Evolutionary conservation across 2,797 vertebrate species (phyloP), one percentile per base, ranked within the genome.

Genomic region (Discoglossus pictus): DNA sequence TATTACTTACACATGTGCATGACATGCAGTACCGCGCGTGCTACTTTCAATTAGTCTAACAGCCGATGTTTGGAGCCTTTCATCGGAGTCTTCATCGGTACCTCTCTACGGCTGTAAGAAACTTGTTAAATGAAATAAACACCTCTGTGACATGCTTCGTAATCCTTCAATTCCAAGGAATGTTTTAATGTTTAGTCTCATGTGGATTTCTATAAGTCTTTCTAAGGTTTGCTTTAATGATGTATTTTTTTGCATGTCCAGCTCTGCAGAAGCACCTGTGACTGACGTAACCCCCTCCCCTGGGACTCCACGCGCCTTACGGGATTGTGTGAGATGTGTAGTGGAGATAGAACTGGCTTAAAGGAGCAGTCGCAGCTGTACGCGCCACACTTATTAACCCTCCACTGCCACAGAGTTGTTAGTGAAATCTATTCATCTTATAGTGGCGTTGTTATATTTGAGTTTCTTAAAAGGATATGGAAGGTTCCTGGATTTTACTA

Each of bases 181-280:
- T 63, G 67, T 63, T 61, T 61, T 63, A 70, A 61, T 63, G 67
- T 70, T 70, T 63, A 70, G 59, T 70, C 67, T 70, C 60, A 40
- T 56, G 67, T 55, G 59, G 51, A 47, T 62, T 62, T 63, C 62
- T 38, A 4, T 63, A 56, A 42, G 68, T 55, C 52, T 50, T 54
- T 64, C 59, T 70, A 63, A 56, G 58, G 67, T 70, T 70, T 62
- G 67, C 40, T 70, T 70, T 71, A 63, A 71, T 71, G 68, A 71
- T 71, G 68, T 71, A 54, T 63, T 71, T 71, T 71, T 71, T 61
- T 63, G 68, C 68, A 71, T 64, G 31, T 69, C 16, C 17, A 62
- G 65, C 60, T 69, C 31, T 64, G 42, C 58, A 47, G 51, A 63
- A 70, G 63, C 74, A 74, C 74, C 76, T 78, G 74, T 43, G 51